These are phyloP conservation scores for Cephus cinctus DNA, from an alignment of 1,140 invertebrate genomes.

Conservation along the genomic window DNA sequence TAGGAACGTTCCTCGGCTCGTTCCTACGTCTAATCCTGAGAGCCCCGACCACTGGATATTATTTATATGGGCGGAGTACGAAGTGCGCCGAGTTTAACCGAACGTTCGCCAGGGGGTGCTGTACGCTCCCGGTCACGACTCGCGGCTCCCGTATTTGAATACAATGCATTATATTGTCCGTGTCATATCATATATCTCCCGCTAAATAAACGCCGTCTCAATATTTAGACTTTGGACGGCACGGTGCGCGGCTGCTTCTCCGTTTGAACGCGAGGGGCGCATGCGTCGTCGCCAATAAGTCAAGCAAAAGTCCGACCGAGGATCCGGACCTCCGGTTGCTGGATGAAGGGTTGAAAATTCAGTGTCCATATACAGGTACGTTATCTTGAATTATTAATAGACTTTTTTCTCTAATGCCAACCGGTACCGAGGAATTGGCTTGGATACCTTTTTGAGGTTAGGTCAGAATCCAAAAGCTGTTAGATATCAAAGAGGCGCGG, in stretches of 20 bases:
- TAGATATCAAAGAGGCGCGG: too few relatives aligned
- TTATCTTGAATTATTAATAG: neutral
- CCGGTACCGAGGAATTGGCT: constrained; percentile 3
- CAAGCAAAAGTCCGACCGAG: neutral
- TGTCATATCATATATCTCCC: constrained; percentile 57
- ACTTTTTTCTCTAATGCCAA: neutral
- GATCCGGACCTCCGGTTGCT: neutral
- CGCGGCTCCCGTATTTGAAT: constrained; percentile 57
- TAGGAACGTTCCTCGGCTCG: neutral
- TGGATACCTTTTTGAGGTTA: too few relatives aligned
- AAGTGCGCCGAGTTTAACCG: constrained; percentile 6
- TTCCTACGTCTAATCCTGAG: constrained; percentile 28
- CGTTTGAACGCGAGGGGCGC: constrained; percentile 12
- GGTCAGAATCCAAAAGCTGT: too few relatives aligned
- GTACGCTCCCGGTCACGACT: constrained; percentile 53
- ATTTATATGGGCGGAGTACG: constrained; percentile 34
- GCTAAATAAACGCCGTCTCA: constrained; percentile 56
- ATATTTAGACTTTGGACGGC: constrained; percentile 53
- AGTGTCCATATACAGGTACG: neutral
- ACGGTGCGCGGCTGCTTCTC: constrained; percentile 20
- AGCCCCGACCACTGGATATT: constrained; percentile 28
- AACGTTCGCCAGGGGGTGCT: constrained; percentile 14
- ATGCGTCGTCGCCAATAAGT: neutral
- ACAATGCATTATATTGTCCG: constrained; percentile 59
- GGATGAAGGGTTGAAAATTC: neutral